Conservation (phyloP, 2,113 vertebrate genomes). For the Cryptotis parvus region DNA sequence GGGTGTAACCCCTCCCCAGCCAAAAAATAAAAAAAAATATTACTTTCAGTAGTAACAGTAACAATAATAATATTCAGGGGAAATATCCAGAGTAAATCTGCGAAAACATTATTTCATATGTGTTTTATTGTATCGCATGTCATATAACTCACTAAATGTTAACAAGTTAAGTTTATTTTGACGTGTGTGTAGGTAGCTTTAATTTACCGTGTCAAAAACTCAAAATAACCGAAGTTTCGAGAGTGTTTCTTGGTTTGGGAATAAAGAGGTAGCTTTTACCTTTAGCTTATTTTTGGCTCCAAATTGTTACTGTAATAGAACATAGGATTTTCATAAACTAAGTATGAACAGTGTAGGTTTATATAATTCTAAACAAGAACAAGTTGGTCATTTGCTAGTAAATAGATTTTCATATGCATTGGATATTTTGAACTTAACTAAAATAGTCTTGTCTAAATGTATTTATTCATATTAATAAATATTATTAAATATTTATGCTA, state of each 20-base stretch:
- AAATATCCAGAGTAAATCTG: not conserved
- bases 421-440: constrained; percentile 15
- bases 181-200: not conserved
- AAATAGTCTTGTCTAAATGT: not conserved
- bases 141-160: constrained; percentile 9
- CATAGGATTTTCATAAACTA: not conserved
- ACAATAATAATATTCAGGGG: constrained; percentile 24
- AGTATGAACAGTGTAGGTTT: no score
- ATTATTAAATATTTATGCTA: not conserved
- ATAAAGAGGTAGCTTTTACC: constrained; percentile 13
- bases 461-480: not conserved
- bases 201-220: not conserved
- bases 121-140: not conserved
- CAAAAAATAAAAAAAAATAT: not conserved
- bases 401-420: not conserved
- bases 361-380: not conserved
- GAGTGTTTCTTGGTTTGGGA: constrained; percentile 9
- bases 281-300: constrained; percentile 11
- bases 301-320: not conserved
- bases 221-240: not conserved
- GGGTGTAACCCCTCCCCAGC: no score
- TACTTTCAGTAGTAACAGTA: no score
- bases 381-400: not conserved
- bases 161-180: constrained; percentile 19
- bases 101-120: not conserved